Evolutionary conservation across 2,888 invertebrate genomes (phyloP).

Genomic region (Notodonta dromedarius): DNA sequence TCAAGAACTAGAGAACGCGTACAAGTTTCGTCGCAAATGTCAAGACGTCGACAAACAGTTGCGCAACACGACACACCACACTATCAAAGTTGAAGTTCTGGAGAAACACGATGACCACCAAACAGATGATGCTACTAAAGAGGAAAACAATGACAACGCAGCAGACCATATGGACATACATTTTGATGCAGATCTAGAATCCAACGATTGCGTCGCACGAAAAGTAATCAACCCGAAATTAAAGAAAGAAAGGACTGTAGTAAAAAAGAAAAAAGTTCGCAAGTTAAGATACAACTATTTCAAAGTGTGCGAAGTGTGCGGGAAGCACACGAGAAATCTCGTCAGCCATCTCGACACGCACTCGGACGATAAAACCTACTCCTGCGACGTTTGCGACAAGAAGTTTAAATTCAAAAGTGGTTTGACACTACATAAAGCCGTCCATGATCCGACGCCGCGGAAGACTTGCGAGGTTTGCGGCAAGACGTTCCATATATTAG

Average conservation of each 20-base stretch:
- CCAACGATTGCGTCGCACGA: constrained; percentile 19
- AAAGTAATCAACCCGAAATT: constrained; percentile 35
- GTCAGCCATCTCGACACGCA: constrained; percentile 74
- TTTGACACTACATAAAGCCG: constrained; percentile 70
- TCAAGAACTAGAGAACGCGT: constrained; percentile 71
- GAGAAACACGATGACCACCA: constrained; percentile 41
- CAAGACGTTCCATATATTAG: constrained; percentile 78
- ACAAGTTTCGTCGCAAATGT: constrained; percentile 76
- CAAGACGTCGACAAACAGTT: constrained; percentile 67
- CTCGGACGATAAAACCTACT: constrained; percentile 64
- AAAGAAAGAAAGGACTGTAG: constrained; percentile 35
- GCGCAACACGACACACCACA: constrained; percentile 35
- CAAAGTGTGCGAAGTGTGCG: constrained; percentile 79
- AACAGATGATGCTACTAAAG: constrained; percentile 27
- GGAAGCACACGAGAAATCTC: constrained; percentile 72
- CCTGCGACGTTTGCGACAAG: constrained; percentile 77
- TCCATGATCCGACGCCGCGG: constrained; percentile 74
- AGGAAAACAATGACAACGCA: constrained; percentile 35
- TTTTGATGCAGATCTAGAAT: constrained; percentile 39
- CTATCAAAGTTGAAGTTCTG: constrained; percentile 59
- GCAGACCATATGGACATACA: constrained; percentile 44
- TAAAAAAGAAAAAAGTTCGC: constrained; percentile 50
- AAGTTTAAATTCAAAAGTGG: constrained; percentile 80
- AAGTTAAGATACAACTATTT: constrained; percentile 71
- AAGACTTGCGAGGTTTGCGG: constrained; percentile 82